These are phyloP conservation scores for Noturus placidus DNA, from an alignment of 2,113 vertebrate species.

Conservation along the genomic window DNA sequence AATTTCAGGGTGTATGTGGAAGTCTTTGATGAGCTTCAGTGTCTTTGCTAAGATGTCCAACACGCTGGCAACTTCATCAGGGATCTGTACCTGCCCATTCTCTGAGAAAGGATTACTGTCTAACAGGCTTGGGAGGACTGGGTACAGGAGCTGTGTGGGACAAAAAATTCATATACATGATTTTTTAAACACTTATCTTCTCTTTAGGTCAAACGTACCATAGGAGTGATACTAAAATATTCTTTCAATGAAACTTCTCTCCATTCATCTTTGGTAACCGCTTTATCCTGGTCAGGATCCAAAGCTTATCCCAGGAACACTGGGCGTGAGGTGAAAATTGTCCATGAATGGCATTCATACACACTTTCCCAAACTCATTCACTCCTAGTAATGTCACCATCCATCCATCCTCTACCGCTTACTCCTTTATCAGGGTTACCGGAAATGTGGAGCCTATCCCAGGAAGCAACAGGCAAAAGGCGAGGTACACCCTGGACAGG, in stretches of 20 bases:
- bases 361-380: background rate
- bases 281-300: background rate
- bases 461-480: too few species aligned
- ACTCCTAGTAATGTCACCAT: background rate
- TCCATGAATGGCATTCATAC: background rate
- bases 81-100: slow-evolving; percentile 32
- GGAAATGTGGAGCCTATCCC: too few species aligned
- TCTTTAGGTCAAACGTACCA: background rate
- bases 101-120: slow-evolving; percentile 73
- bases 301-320: background rate
- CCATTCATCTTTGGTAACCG: background rate
- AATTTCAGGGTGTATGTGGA: slow-evolving; percentile 71
- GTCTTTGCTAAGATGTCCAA: slow-evolving; percentile 65
- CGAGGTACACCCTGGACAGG: too few species aligned
- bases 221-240: background rate
- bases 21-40: slow-evolving; percentile 64
- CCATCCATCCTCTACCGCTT: too few species aligned
- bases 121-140: slow-evolving; percentile 70
- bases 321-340: background rate
- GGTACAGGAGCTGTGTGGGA: slow-evolving; percentile 69
- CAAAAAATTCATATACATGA: background rate
- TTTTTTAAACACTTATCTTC: background rate
- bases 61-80: slow-evolving; percentile 59
- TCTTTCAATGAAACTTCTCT: background rate
- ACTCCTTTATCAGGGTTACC: too few species aligned